Conservation (phyloP, 2,797 vertebrate species). For the Xenops minutus region DNA sequence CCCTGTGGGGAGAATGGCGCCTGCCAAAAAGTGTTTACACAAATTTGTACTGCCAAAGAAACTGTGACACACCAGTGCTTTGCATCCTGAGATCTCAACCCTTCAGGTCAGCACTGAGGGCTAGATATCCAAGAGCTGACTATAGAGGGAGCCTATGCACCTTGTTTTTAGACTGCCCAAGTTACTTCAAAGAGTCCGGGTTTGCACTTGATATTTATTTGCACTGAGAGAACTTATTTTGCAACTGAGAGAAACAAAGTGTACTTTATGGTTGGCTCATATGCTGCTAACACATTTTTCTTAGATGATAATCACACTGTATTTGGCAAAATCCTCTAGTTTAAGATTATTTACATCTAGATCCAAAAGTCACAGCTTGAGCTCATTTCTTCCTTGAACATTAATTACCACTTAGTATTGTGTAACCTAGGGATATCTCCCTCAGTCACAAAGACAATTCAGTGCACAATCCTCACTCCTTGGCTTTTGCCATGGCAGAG, state of each 20-base stretch:
- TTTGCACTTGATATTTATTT: not conserved
- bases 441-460: not conserved
- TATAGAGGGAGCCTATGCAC: slow-evolving; percentile 29
- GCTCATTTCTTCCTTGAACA: not conserved
- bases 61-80: too few relatives aligned
- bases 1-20: not conserved
- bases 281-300: not conserved
- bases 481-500: accelerated
- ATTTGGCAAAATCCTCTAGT: not conserved
- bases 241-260: not conserved
- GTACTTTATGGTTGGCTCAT: slow-evolving; percentile 3
- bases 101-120: not conserved
- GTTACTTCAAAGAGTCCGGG: not conserved
- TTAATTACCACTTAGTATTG: not conserved
- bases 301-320: not conserved
- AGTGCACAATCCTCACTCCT: not conserved
- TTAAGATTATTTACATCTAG: not conserved
- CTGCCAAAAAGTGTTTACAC: not conserved
- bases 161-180: not conserved
- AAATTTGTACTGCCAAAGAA: not conserved
- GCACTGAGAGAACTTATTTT: not conserved
- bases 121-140: not conserved
- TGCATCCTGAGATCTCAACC: not conserved
- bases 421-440: not conserved
- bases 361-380: slow-evolving; percentile 14